Evolutionary conservation across 2,797 vertebrate genomes (phyloP).

Genomic region (Melanogrammus aeglefinus): DNA sequence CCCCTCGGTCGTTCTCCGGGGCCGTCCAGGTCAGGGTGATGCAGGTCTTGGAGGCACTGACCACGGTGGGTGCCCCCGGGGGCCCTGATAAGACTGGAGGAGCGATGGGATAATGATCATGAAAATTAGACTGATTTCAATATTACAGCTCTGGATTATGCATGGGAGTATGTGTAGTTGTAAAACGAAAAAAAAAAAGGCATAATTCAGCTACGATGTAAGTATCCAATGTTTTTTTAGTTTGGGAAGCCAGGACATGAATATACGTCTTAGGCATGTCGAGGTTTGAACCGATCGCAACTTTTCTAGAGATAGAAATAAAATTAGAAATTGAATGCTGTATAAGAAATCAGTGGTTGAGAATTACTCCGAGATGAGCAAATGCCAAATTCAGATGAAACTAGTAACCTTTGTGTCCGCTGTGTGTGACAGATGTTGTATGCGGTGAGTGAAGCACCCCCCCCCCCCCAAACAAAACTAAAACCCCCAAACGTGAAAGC

Average conservation of each 20-base stretch:
- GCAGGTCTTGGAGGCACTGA: slow-evolving; percentile 70
- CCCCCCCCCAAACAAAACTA: too few species aligned
- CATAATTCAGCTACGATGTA: background rate
- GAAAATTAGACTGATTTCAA: background rate
- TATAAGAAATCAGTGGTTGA: too few species aligned
- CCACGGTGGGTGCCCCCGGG: slow-evolving; percentile 72
- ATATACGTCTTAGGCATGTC: background rate
- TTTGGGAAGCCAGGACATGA: background rate
- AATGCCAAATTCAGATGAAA: too few species aligned
- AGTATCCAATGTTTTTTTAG: slow-evolving; percentile 5
- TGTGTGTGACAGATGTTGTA: too few species aligned
- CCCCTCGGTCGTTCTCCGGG: slow-evolving; percentile 69
- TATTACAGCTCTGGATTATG: background rate
- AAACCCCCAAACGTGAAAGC: too few species aligned
- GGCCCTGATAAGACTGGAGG: slow-evolving; percentile 72
- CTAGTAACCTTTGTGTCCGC: too few species aligned
- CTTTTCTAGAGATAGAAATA: too few species aligned
- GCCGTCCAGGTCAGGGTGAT: slow-evolving; percentile 77
- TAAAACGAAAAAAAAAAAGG: background rate
- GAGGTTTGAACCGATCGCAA: too few species aligned
- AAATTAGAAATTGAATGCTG: too few species aligned
- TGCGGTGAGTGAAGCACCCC: too few species aligned
- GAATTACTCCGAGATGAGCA: too few species aligned
- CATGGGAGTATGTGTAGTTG: background rate
- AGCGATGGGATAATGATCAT: background rate